Evolutionary conservation across 2,797 vertebrate genomes (phyloP), one percentile per base, ranked within the genome.

Genomic region (Molossus alvarezi): DNA sequence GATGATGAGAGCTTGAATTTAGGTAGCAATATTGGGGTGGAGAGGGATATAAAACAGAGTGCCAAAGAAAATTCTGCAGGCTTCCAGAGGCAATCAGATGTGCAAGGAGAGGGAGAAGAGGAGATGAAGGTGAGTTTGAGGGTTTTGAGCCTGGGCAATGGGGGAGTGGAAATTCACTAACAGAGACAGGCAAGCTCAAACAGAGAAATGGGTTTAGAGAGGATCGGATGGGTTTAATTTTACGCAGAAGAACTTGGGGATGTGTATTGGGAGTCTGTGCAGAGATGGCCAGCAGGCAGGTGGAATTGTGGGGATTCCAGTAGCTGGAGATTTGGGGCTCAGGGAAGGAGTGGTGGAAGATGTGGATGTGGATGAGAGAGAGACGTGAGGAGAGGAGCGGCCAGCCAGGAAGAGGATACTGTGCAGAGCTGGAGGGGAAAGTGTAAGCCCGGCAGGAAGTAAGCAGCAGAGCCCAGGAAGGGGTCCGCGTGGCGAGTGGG

Each of bases 361-460:
- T 6, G 33, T 9, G 15, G 17, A 17, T 0, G 2, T 41, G 55
- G 84, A 58, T 80, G 67, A 58, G 12, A 11, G 5, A 25, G 69
- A 18, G 33, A 57, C 14, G 27, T 23, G 33, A 7, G 17, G 27
- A 48, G 57, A 53, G 7, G 62, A 81, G 27, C 41, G 33, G 21
- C 51, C 1, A 0, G 41, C 6, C 0, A 0, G 29, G 51, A 37
- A 23, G 37, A 57, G 80, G 25, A 29, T 67, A 53, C 27, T 69
- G 62, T 53, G 4, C 60, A 51, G 77, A 21, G 25, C 18, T n/a
- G 37, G 76, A 64, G 20, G 13, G 15, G 60, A 37, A 25, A 83
- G 69, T 0, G 13, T 55, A 62, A 85, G 33, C 20, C 10, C 0
- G 7, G 41, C 15, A 21, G 73, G 60, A 81, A 88, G 83, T 5